These are phyloP conservation scores for Tolmerus cingulatus DNA, from an alignment of 2,888 invertebrate genomes.

Conservation along the genomic window DNA sequence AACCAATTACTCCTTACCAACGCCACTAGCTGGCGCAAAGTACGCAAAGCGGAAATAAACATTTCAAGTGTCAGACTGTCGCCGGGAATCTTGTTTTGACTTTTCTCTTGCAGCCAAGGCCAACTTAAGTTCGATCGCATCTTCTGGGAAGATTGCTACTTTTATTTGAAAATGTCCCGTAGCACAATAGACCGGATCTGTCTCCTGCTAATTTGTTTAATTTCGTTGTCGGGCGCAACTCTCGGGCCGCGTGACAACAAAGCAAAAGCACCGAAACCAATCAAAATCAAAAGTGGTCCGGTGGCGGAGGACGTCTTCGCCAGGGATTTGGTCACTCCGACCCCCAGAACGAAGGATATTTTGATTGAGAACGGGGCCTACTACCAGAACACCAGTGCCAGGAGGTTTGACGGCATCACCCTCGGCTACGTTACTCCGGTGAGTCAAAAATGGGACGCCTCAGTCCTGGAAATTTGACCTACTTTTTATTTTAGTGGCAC, in stretches of 20 bases:
- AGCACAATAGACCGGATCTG: not conserved
- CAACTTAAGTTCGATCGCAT: not conserved
- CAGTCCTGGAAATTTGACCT: not conserved
- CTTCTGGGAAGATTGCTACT: not conserved
- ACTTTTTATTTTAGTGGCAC: slow-evolving; percentile 80
- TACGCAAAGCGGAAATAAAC: not conserved
- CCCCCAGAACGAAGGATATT: slow-evolving; percentile 76
- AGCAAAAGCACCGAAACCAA: slow-evolving; percentile 53
- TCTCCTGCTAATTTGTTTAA: not conserved
- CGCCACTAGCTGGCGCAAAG: not conserved
- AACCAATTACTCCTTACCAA: not conserved
- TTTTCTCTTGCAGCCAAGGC: not conserved
- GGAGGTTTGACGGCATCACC: slow-evolving; percentile 76
- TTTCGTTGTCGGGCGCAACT: slow-evolving; percentile 50
- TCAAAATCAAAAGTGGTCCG: slow-evolving; percentile 65
- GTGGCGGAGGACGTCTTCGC: slow-evolving; percentile 73
- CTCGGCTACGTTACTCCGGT: slow-evolving; percentile 94
- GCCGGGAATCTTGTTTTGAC: not conserved
- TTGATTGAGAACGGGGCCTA: slow-evolving; percentile 78
- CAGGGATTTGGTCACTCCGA: slow-evolving; percentile 72
- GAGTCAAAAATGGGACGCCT: slow-evolving; percentile 57
- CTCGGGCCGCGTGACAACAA: slow-evolving; percentile 56
- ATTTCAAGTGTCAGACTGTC: not conserved
- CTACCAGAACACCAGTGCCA: slow-evolving; percentile 72
- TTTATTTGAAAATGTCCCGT: not conserved